Base-by-base conservation (phyloP, 1,140 invertebrate species). In the Polyergus mexicanus region DNA sequence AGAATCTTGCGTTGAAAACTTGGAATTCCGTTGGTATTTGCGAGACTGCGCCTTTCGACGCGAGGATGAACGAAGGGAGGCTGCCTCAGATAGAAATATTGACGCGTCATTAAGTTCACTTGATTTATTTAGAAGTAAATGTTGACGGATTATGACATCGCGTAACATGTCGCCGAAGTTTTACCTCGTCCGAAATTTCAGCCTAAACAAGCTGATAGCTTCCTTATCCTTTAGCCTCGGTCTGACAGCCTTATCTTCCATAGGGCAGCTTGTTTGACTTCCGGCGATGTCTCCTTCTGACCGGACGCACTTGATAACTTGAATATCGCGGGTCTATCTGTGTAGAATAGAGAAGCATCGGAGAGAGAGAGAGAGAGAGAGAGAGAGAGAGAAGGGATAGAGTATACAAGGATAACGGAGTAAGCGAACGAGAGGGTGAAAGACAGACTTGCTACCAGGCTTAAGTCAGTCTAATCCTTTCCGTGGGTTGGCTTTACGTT, bases 241-340 rank as follows among this genome's bases (percentile, higher is more conserved):
- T 19, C 69, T 54, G 72, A 69, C 63, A 71, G 71, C 84, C 90
- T 93, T 94, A 94, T 95, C 94, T 94, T 75, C 86, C 68, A 78
- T 68, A 88, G 89, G 89, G 91, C 93, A 94, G 93, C 93, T 92
- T 94, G 93, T 94, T 94, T 92, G 90, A 92, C 93, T 95, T 95
- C 94, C 94, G 93, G 90, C 90, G 83, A 74, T 86, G 89, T 90
- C 90, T 93, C 88, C 88, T 92, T 90, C 89, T 93, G 93, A 94
- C 93, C 94, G 94, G 93, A 94, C 90, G 89, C 85, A 93, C 88
- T 94, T 93, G 92, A 94, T 94, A 93, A 91, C 92, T 74, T 88
- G 87, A 93, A 90, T 92, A 92, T 85, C 85, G 91, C 74, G 81
- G 80, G 77, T 83, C 25, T 90, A 90, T 90, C 87, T 88, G 47